Conservation (phyloP, 64 coral and sea anemone species). For the Montipora capricornis region DNA sequence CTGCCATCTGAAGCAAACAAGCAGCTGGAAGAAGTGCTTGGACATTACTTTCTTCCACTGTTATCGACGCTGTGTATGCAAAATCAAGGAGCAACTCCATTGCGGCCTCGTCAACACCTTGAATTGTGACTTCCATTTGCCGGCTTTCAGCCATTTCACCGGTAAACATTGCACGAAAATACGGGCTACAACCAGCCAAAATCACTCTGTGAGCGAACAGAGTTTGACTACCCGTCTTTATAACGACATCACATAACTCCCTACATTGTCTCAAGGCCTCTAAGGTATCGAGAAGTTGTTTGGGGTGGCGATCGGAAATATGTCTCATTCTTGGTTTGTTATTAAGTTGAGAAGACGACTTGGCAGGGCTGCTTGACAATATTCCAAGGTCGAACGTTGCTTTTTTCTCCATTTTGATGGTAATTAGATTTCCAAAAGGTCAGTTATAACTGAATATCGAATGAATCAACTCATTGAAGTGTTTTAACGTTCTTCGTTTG, state of each 20-base stretch:
- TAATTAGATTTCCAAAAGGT: neutral
- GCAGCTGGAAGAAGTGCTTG: conserved; percentile 96
- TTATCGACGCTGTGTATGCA: conserved; percentile 90
- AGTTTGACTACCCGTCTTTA: conserved; percentile 86
- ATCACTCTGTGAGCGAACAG: conserved; percentile 92
- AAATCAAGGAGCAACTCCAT: conserved; percentile 96
- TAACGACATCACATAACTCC: conserved; percentile 96
- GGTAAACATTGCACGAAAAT: conserved; percentile 98
- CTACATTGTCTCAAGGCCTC: conserved; percentile 77
- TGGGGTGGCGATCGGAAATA: conserved; percentile 97
- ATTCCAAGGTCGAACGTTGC: conserved; percentile 11
- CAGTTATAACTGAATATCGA: neutral
- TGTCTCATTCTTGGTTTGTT: conserved; percentile 88
- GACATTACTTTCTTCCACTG: conserved; percentile 90
- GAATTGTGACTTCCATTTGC: conserved; percentile 91
- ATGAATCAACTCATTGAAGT: neutral
- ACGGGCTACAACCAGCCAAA: conserved; percentile 92
- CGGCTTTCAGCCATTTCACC: conserved; percentile 93
- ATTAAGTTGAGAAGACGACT: conserved; percentile 39
- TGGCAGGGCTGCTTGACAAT: neutral
- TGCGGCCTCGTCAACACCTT: conserved; percentile 93
- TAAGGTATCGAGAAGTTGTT: conserved; percentile 93
- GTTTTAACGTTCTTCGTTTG: neutral
- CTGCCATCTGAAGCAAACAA: conserved; percentile 93
- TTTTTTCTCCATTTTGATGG: conserved; percentile 8